Conservation (phyloP, 37 sponge, comb jelly and placozoan species). For the Ephydatia muelleri region DNA sequence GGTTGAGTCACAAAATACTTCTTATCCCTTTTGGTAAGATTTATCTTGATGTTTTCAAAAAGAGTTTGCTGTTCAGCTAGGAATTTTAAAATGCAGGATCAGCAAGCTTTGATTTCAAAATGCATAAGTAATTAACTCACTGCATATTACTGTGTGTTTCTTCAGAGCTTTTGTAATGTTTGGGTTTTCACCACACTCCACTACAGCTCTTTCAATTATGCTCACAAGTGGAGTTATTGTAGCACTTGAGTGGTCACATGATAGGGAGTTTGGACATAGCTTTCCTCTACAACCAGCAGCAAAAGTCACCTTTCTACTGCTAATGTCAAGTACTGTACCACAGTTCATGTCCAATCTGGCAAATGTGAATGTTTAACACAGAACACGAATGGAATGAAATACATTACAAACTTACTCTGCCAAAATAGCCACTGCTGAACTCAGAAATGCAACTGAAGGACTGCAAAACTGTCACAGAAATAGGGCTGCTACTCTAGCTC, state of each 20-base stretch:
- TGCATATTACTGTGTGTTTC: not conserved
- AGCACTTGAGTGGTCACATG: not conserved
- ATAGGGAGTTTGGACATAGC: not conserved
- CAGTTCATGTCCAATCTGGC: constrained; percentile 6
- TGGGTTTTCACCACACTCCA: not conserved
- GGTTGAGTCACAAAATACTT: not conserved
- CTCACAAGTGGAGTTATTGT: not conserved
- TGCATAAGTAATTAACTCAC: too few species aligned
- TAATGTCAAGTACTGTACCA: constrained; percentile 29
- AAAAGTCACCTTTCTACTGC: constrained; percentile 13
- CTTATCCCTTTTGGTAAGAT: not conserved
- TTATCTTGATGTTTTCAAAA: not conserved
- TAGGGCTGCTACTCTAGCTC: not conserved
- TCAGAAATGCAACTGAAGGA: constrained; percentile 13
- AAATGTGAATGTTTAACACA: not conserved
- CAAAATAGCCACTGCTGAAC: constrained; percentile 27
- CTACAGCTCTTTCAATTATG: constrained; percentile 6
- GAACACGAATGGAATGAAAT: not conserved
- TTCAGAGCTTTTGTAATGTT: not conserved
- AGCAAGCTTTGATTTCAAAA: too few species aligned
- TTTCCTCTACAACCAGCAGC: constrained; percentile 8
- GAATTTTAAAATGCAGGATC: not conserved
- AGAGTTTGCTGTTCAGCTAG: not conserved
- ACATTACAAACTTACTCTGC: not conserved
- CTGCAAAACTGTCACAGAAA: constrained; percentile 15